Evolutionary conservation across 2,113 vertebrate genomes (phyloP), one percentile per base, ranked within the genome.

Genomic region (Calyptomena viridis): DNA sequence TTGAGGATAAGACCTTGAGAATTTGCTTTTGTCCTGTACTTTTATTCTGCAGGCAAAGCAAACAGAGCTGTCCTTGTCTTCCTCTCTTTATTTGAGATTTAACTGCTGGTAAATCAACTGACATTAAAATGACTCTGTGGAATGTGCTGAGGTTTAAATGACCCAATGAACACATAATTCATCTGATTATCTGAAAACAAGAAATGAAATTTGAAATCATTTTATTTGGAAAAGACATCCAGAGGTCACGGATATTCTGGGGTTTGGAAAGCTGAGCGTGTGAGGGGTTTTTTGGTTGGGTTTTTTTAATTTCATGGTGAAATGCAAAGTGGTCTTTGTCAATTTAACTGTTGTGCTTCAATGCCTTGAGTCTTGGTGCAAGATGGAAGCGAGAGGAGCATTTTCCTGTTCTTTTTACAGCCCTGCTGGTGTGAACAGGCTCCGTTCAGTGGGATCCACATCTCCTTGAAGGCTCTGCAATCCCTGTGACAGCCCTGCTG

Each of bases 51-150:
- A 66, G 56, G 69, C 62, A 40, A 28, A 90, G 46, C 73, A 93
- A 92, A 72, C 58, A 78, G 50, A 88, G 55, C 33, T 73, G 86
- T 87, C 90, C 86, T 95, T 93, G 90, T 42, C 68, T 95, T 85
- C 85, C 47, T 89, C 68, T 73, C 59, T 95, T 91, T 77, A 24
- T 74, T 63, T 58, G 76, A 89, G 40, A 75, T 93, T 93, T 84
- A 81, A 62, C 19, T 7, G 86, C 80, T 87, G 69, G 73, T 82
- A 69, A 90, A 89, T 79, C 90, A 93, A 22, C 50, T 55, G 82
- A 49, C 63, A 87, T 72, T 42, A 93, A 92, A 92, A 94, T 59
- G n/a, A 68, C 79, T 86, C 72, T 2, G 4, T 73, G 56, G 12
- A 75, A 75, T 72, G 60, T 37, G 44, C 79, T 53, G 40, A 53